Base-by-base conservation (phyloP, 1,140 invertebrate genomes). In the Periplaneta americana region DNA sequence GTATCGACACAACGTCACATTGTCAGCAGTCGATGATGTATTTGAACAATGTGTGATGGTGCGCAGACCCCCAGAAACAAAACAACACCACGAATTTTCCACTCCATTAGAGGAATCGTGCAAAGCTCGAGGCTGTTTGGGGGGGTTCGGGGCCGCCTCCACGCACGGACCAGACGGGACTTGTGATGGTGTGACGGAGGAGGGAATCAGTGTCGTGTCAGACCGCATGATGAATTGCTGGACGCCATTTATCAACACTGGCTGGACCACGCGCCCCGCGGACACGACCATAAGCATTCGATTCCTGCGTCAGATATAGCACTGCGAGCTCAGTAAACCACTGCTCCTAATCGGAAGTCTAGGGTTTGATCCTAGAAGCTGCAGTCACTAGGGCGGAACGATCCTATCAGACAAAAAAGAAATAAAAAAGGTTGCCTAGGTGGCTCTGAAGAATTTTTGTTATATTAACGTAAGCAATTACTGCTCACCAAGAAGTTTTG, bases 181-280 rank as follows among this genome's bases (percentile, higher is more conserved):
- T 32, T 13, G 28, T 34, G 74, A 34, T 31, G 28, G 74, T 75
- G 74, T 75, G 74, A 75, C 33, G 74, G 39, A 8, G 75, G 75
- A 34, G 78, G 35, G 78, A 79, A 39, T 79, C 78, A 79, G 78
- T 79, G 78, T 79, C 78, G 35, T 37, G 78, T 79, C 78, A 79
- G 35, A 9, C 78, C 35, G 18, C 78, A 37, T 79, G 78, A 79
- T 79, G 78, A 79, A 79, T 79, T 36, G n/a, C 78, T 32, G 35
- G 78, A 34, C 78, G 78, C 39, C 78, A 79, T 79, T 79, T 79
- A 79, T 79, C 78, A 79, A 79, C 78, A 79, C 78, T 75, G 75
- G 32, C 32, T 17, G 75, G 32, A 17, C 75, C 32, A 9, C 22
- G 75, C 8, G 33, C 32, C 75, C 32, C 11, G 22, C 18, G 74